Percentiles rank a stretch among this genome's conserved stretches.
Evolutionary conservation across 2,797 vertebrate genomes (phyloP).

Genomic region (Catharus ustulatus): DNA sequence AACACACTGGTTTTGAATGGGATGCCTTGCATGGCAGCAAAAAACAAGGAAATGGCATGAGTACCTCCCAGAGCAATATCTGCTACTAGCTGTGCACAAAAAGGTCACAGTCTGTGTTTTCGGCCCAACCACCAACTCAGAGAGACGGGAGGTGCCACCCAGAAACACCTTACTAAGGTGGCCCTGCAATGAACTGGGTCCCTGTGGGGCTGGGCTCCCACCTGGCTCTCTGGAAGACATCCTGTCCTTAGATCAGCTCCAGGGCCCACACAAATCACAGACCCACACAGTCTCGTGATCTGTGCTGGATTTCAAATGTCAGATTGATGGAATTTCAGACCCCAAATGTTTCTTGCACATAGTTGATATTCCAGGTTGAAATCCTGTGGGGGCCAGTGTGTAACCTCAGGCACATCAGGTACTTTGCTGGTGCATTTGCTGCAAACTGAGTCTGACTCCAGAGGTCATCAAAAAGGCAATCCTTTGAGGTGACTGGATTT

Average conservation of each 20-base stretch:
- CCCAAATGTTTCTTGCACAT: background rate
- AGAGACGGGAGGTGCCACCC: background rate
- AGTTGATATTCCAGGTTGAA: background rate
- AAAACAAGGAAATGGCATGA: background rate
- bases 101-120: background rate
- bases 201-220: background rate
- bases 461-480: background rate
- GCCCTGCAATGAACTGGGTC: background rate
- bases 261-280: background rate
- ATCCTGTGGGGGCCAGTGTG: background rate
- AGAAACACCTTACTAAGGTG: background rate
- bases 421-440: background rate
- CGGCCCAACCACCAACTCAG: background rate
- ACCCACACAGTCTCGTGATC: background rate
- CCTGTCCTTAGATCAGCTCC: background rate
- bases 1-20: background rate
- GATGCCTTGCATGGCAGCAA: background rate
- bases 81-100: background rate
- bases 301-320: background rate
- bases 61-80: background rate
- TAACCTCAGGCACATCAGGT: background rate
- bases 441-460: background rate
- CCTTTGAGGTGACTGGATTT: background rate
- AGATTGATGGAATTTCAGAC: background rate
- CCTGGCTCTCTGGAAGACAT: accelerated